Evolutionary conservation across 2,113 vertebrate genomes (phyloP), one percentile per base, ranked within the genome.

Genomic region (Protobothrops flavoviridis): DNA sequence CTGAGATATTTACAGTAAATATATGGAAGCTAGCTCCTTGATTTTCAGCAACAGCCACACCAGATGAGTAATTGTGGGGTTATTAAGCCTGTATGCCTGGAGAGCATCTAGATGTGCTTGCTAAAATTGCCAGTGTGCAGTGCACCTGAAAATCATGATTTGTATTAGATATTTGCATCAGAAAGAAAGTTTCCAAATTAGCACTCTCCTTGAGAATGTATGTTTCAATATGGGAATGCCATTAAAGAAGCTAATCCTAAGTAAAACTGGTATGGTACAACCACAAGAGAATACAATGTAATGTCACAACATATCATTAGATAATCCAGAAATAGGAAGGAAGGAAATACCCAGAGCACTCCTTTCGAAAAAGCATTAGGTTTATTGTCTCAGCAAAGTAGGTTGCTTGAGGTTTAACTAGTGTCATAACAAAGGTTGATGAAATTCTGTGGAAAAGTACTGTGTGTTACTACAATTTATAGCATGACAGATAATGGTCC

Each of bases 261-360:
- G 0, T 85, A 39, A 91, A 87, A 61, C 15, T 87, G 45, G 33
- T 13, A 13, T 39, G 59, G 91, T 88, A 88, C 48, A 69, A 26
- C 74, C 48, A 23, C 45, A 17, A 13, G 39, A 50, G 45, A 61
- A 87, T 20, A 17, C 15, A 23, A 50, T 33, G n/a, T 29, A 87
- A n/a, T 29, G 6, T 61, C 21, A 61, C 85, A 87, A 17, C n/a
- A 50, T 55, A 43, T 56, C 24, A 86, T 86, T n/a, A 81, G 9
- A 52, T 24, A 61, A 81, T 95, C 39, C 93, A 95, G 89, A 93
- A 56, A 87, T 88, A 93, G 88, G 55, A 91, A 86, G 91, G 48
- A 93, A 94, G 92, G 94, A 69, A 81, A 21, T 29, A 96, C 92
- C 56, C 64, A 69, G 29, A 56, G 91, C 90, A 86, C 92, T 95